phyloP scores from a whole-genome alignment of 2,888 invertebrate genomes.

The Eristalis intricaria region DNA sequence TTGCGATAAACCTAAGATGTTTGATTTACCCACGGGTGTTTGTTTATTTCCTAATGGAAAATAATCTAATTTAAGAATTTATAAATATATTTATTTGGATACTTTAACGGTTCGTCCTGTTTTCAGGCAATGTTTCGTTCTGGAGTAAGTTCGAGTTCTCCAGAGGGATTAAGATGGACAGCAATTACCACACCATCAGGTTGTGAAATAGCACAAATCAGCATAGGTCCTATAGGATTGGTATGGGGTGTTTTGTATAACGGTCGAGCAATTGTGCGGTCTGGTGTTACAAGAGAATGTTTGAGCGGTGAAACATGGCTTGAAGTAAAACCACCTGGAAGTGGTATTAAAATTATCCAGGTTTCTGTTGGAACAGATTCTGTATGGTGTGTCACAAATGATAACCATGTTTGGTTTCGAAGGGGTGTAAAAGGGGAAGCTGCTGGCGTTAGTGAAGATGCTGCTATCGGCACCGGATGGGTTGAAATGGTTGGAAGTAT shows the following conservation, averaged over 20 bases:
- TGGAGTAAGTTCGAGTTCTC: slow-evolving; percentile 90
- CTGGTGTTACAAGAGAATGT: slow-evolving; percentile 90
- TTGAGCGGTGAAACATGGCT: slow-evolving; percentile 88
- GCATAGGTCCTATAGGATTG: slow-evolving; percentile 92
- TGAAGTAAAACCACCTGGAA: slow-evolving; percentile 89
- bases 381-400: slow-evolving; percentile 89
- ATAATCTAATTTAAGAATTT: too few relatives aligned
- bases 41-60: too few relatives aligned
- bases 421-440: slow-evolving; percentile 87
- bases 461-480: slow-evolving; percentile 92
- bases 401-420: slow-evolving; percentile 93
- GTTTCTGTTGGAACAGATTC: slow-evolving; percentile 91
- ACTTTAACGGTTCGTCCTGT: background rate
- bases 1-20: too few relatives aligned
- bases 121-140: slow-evolving; percentile 92
- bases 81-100: too few relatives aligned
- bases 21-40: too few relatives aligned
- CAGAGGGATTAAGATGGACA: slow-evolving; percentile 94
- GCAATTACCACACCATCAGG: slow-evolving; percentile 89
- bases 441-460: slow-evolving; percentile 87
- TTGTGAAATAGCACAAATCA: slow-evolving; percentile 91
- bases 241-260: slow-evolving; percentile 94
- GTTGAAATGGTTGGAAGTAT: slow-evolving; percentile 94
- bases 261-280: slow-evolving; percentile 91
- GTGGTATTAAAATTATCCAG: slow-evolving; percentile 87